phyloP scores from a whole-genome alignment of 2,888 invertebrate species.

The Laspeyria flexula region DNA sequence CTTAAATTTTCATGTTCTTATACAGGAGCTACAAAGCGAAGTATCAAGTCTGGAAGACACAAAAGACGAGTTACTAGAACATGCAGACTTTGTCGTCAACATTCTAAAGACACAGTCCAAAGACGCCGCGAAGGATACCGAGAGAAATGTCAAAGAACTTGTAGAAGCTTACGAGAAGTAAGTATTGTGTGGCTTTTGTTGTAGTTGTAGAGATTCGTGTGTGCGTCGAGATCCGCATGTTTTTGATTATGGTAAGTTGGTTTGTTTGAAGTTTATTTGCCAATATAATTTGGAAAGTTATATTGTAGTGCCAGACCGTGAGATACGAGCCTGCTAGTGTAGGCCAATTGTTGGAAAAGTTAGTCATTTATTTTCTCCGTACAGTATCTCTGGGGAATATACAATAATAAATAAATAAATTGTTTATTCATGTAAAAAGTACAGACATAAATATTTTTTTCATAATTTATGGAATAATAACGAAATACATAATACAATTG shows the following conservation, averaged over 20 bases:
- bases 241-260: conserved; percentile 5
- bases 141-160: conserved; percentile 89
- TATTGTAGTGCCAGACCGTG: too few relatives aligned
- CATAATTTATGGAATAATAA: too few relatives aligned
- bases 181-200: conserved; percentile 48
- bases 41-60: conserved; percentile 89
- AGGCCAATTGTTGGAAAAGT: too few relatives aligned
- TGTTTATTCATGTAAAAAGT: too few relatives aligned
- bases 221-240: neutral
- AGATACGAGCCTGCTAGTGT: too few relatives aligned
- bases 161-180: conserved; percentile 88
- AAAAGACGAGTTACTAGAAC: conserved; percentile 88
- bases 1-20: neutral
- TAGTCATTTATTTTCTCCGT: too few relatives aligned
- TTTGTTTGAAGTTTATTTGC: conserved; percentile 18
- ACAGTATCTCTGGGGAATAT: too few relatives aligned
- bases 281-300: neutral
- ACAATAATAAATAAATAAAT: too few relatives aligned
- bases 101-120: conserved; percentile 89
- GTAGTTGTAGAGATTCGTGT: neutral
- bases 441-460: too few relatives aligned
- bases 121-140: conserved; percentile 89
- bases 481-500: too few relatives aligned
- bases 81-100: conserved; percentile 89
- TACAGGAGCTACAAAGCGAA: conserved; percentile 91